Conservation (phyloP, 2,113 vertebrate species). For the Alethe diademata region DNA sequence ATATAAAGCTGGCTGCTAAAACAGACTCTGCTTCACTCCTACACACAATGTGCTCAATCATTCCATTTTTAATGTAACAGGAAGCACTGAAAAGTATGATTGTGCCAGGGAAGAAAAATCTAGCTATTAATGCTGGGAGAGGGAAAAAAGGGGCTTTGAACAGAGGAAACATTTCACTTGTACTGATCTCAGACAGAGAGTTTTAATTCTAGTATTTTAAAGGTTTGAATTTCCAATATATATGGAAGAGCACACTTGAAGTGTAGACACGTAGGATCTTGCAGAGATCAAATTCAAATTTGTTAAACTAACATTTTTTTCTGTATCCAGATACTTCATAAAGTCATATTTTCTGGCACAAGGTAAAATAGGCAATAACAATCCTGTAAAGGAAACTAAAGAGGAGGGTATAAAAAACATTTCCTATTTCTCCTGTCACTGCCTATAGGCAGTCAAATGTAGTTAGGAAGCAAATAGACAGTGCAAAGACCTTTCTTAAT, state of each 20-base stretch:
- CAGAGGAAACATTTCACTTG: neutral
- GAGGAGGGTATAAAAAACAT: neutral
- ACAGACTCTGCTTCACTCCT: conserved; percentile 11
- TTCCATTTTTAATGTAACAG: neutral
- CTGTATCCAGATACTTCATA: neutral
- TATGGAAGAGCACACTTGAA: neutral
- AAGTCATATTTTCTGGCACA: neutral
- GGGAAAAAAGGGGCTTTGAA: neutral
- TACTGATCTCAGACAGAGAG: neutral
- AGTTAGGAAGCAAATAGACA: neutral
- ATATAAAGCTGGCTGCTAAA: neutral
- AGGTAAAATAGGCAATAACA: neutral
- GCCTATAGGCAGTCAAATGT: neutral
- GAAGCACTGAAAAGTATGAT: neutral
- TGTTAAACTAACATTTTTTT: neutral
- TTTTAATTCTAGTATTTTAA: neutral
- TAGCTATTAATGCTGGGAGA: neutral
- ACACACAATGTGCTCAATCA: conserved; percentile 25
- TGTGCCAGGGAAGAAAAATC: neutral
- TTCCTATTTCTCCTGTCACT: neutral
- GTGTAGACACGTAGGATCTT: neutral
- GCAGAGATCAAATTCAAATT: neutral
- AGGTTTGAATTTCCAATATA: neutral
- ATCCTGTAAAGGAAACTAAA: neutral
- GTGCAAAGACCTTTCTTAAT: neutral